Conservation (phyloP, 2,113 vertebrate species). For the Myiagra hebetior region DNA sequence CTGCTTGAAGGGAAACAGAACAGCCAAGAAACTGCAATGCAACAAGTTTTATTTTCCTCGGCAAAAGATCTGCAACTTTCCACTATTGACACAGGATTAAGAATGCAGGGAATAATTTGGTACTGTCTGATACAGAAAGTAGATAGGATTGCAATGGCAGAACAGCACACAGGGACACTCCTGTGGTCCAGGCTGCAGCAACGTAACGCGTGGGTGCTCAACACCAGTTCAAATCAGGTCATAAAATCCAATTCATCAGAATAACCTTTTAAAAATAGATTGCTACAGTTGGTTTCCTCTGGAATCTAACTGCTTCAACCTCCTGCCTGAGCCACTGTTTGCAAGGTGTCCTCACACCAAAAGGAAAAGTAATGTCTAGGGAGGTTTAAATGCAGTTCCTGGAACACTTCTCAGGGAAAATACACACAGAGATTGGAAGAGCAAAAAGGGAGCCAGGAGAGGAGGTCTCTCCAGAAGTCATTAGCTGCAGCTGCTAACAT, state of each 20-base stretch:
- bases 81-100: background rate
- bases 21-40: background rate
- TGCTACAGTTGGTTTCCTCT: conserved; percentile 7
- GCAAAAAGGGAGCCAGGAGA: background rate
- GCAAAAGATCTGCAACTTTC: background rate
- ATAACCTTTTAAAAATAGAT: conserved; percentile 58
- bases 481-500: background rate
- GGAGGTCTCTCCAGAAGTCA: background rate
- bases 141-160: background rate
- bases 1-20: background rate
- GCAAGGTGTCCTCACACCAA: background rate
- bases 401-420: background rate
- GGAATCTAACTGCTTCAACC: conserved; percentile 20
- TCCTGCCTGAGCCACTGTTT: background rate
- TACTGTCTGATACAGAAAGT: background rate
- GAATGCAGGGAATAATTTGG: background rate
- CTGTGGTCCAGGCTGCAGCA: background rate
- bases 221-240: conserved; percentile 46
- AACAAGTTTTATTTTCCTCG: background rate
- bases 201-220: background rate
- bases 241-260: conserved; percentile 53
- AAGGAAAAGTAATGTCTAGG: background rate
- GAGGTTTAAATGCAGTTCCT: conserved; percentile 25
- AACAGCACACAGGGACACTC: background rate
- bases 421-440: background rate